phyloP scores from a whole-genome alignment of 1,140 invertebrate species.

The Hesperophylax magnus region DNA sequence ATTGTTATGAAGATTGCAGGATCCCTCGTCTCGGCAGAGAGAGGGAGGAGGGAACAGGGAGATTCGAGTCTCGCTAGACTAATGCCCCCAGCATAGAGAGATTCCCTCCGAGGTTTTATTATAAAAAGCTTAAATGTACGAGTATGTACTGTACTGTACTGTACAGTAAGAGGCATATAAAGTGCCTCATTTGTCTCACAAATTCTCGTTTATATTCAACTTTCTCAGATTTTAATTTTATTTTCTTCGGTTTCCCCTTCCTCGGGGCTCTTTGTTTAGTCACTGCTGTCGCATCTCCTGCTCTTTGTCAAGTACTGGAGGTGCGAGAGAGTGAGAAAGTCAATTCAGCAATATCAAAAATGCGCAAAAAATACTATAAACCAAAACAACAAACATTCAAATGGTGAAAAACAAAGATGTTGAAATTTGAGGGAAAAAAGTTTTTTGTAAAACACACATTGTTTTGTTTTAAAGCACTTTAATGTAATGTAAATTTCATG shows the following conservation, averaged over 20 bases:
- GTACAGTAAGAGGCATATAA: slow-evolving; percentile 13
- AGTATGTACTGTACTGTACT: not conserved
- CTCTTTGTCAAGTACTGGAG: too few species aligned
- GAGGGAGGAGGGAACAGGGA: not conserved
- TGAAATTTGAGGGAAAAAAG: too few species aligned
- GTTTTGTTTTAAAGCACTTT: too few species aligned
- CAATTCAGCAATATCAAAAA: too few species aligned
- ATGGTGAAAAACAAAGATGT: too few species aligned
- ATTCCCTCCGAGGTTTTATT: not conserved
- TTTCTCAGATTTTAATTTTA: not conserved
- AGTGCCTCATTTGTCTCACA: slow-evolving; percentile 29
- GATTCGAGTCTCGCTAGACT: not conserved
- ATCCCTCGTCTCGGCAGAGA: not conserved
- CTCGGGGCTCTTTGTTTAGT: too few species aligned
- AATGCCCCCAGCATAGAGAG: not conserved
- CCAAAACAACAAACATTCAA: too few species aligned
- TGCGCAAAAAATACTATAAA: too few species aligned
- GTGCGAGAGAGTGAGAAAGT: too few species aligned
- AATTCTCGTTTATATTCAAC: slow-evolving; percentile 8
- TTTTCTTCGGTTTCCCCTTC: not conserved
- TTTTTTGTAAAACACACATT: too few species aligned
- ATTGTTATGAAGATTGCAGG: not conserved
- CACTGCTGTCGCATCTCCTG: too few species aligned
- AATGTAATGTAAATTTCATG: too few species aligned
- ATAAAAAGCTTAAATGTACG: not conserved